Base-by-base conservation (phyloP, 2,113 vertebrate species). In the Sula dactylatra region DNA sequence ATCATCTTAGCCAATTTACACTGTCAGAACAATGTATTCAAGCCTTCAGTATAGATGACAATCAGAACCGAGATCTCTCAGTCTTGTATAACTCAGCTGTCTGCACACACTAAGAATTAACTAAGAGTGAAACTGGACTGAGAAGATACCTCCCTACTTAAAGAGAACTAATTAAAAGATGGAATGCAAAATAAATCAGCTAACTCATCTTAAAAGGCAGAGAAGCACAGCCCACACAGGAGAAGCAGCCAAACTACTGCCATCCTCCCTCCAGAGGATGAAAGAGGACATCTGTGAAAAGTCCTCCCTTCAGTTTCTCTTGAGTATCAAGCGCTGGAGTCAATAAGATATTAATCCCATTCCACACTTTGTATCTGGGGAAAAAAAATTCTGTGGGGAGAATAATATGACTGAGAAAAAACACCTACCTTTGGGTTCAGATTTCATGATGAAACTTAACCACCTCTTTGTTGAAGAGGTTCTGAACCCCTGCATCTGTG, bases 371-470 rank as follows among this genome's bases (percentile, higher is more conserved):
- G 54, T 96, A 97, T 86, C 90, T 82, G 64, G 95, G 82, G 59
- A 56, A 94, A 96, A 94, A 72, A 92, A 59, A 1, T 4, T 64
- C 17, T 3, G 31, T 9, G 26, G 20, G 26, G n/a, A 7, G 8
- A 89, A 90, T 93, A 95, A 88, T 65, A 49, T 19, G 66, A 72
- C 56, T 76, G 62, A 96, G 93, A 92, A 94, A 97, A 96, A 95
- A 31, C 94, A 93, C 52, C 72, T 91, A 86, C 81, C 76, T 96
- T 47, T 94, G 76, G 58, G 82, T 95, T 97, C 94, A 97, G 84
- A 96, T 93, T 97, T 98, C 54, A 3, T 95, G 78, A 97, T 92
- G 87, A 98, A 97, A 95, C 94, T 96, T 86, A 97, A 96, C 73
- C 70, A 96, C 67, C 32, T 95, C 92, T 92, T 97, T 96, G 45